These are phyloP conservation scores for Scyliorhinus canicula DNA, from an alignment of 2,797 vertebrate genomes.

Conservation along the genomic window DNA sequence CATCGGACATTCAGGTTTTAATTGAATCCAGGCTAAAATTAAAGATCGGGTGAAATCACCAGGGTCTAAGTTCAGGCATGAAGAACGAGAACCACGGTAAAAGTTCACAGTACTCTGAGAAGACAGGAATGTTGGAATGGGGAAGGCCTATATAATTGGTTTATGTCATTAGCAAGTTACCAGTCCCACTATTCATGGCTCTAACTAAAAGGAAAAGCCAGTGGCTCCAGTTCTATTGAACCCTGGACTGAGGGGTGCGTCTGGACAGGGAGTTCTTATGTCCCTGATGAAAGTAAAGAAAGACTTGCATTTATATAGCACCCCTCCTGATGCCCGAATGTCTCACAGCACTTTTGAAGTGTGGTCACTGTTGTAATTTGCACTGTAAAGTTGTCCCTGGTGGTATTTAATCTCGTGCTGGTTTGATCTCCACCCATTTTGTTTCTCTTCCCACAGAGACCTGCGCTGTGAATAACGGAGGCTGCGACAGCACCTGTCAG, in stretches of 20 bases:
- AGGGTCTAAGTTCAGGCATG: neutral
- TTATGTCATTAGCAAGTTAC: neutral
- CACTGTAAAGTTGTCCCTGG: neutral
- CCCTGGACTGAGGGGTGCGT: neutral
- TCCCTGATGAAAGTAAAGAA: neutral
- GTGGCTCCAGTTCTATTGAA: neutral
- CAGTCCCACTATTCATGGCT: neutral
- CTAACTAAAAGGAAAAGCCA: neutral
- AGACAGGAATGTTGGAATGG: neutral
- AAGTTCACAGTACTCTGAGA: neutral
- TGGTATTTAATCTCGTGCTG: neutral
- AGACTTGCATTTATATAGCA: neutral
- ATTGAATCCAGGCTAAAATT: neutral
- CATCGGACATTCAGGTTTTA: neutral
- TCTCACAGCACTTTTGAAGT: neutral
- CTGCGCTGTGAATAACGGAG: conserved; percentile 93
- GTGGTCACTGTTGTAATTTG: neutral
- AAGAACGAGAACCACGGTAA: neutral
- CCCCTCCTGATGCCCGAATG: too few species aligned
- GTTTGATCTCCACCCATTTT: neutral
- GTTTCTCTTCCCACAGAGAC: conserved; percentile 68
- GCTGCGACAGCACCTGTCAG: conserved; percentile 95
- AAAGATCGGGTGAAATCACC: neutral
- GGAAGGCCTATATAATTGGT: neutral
- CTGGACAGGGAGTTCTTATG: neutral